Base-by-base conservation (phyloP, 2,113 vertebrate species). In the Dinomys branickii region DNA sequence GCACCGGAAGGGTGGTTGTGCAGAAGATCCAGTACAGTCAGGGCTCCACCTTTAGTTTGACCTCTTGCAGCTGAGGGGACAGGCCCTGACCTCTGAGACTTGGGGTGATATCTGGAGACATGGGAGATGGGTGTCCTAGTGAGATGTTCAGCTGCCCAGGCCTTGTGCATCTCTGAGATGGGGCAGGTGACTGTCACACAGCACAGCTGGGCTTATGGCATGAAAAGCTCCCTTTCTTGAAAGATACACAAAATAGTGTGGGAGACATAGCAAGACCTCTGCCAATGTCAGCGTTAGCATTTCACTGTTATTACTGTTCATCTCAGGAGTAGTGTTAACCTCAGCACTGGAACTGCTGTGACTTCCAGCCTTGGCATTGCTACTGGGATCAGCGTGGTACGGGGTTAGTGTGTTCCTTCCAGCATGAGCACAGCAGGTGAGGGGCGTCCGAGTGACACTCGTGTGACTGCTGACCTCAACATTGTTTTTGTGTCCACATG, bases 141-240 rank as follows among this genome's bases (percentile, higher is more conserved):
- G 7, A 35, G 84, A 41, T 10, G 2, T 0, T 1, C 4, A 30
- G 6, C 33, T 7, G 5, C 0, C 41, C 24, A 4, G 11, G 7
- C 8, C 50, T 33, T 0, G 0, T 44, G 11, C 7, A 13, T 8
- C 78, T 30, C 0, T 1, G 3, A 77, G 4, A 4, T 9, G 1
- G 41, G 24, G 9, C 1, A 47, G 78, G 14, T 19, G 1, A 6
- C 10, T 58, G 85, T 7, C 4, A 24, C 8, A 5, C 0, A 3
- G 44, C 35, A 28, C 5, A 30, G 44, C 10, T 65, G 28, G 7
- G 19, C 47, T 33, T 11, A 1, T 0, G 22, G 58, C 13, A 9
- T 1, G 2, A 1, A 1, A 17, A 3, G 35, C 4, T 38, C 41
- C 30, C 9, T 0, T 9, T 5, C 17, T 17, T 28, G 41, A 22